A percentile compares a stretch with the other conserved stretches of the same genome.
Conservation (phyloP, 2,113 vertebrate species). For the Tachycineta bicolor region DNA sequence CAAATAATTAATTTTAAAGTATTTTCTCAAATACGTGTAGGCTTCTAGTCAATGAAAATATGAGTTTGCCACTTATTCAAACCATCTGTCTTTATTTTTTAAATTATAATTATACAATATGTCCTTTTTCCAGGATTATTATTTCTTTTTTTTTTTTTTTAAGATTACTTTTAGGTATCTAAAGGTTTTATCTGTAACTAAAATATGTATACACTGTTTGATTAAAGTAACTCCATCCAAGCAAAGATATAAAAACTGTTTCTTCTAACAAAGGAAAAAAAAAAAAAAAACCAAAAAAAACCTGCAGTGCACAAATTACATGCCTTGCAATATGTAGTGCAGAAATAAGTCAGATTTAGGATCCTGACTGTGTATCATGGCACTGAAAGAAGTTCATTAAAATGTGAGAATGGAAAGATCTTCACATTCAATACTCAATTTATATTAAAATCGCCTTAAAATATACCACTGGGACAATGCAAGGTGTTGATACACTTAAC, state of each 20-base stretch:
- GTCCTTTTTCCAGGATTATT: slow-evolving; percentile 32
- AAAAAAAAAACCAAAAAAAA: no score
- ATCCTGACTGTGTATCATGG: neutral
- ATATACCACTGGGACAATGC: neutral
- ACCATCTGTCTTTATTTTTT: slow-evolving; percentile 46
- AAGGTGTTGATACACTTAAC: neutral
- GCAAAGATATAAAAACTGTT: neutral
- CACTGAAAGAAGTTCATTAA: slow-evolving; percentile 7
- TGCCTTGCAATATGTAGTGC: neutral
- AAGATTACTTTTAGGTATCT: neutral
- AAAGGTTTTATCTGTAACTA: neutral
- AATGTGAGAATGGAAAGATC: neutral
- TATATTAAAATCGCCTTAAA: slow-evolving; percentile 21
- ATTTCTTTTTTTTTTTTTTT: neutral
- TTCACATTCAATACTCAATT: neutral
- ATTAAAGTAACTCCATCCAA: neutral
- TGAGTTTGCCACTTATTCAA: slow-evolving; percentile 63
- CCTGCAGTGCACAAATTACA: neutral
- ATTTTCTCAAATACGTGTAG: slow-evolving; percentile 58
- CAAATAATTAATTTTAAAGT: slow-evolving; percentile 62
- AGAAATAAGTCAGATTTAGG: neutral
- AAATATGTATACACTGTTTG: neutral
- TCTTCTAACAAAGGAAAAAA: neutral
- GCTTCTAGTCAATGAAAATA: slow-evolving; percentile 58
- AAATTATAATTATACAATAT: slow-evolving; percentile 43